These are phyloP conservation scores for western clawed frog (Xenopus tropicalis) DNA, from an alignment of 2,113 vertebrate genomes.

Conservation along the genomic window DNA sequence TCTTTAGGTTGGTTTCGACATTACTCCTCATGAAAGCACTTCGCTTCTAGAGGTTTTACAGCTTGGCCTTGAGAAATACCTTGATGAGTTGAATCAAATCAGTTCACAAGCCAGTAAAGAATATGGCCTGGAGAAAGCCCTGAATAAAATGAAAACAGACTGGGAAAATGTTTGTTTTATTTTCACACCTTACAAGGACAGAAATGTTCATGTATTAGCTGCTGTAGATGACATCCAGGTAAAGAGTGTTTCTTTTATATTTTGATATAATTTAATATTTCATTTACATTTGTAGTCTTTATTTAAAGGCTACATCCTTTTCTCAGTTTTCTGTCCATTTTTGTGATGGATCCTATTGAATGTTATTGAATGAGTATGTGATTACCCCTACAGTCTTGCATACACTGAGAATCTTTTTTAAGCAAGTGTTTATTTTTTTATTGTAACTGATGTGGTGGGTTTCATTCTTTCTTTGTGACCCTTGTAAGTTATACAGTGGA, in stretches of 20 bases:
- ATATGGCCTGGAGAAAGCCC: conserved; percentile 48
- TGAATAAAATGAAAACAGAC: conserved; percentile 47
- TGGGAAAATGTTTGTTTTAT: conserved; percentile 42
- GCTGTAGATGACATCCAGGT: conserved; percentile 46
- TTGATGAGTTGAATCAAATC: conserved; percentile 49
- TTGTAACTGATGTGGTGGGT: no score
- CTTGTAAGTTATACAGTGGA: no score
- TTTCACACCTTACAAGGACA: conserved; percentile 42
- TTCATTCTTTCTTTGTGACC: no score
- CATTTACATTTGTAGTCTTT: no score
- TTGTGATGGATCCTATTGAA: no score
- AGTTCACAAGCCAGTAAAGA: conserved; percentile 47
- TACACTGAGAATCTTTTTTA: no score
- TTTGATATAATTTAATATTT: background rate
- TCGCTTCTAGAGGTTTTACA: conserved; percentile 55
- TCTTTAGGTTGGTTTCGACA: conserved; percentile 49
- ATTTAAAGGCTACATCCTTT: no score
- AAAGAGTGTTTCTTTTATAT: background rate
- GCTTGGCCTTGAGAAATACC: conserved; percentile 58
- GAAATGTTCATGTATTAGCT: conserved; percentile 26
- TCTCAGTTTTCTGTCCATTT: no score
- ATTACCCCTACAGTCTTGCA: no score
- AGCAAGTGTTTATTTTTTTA: no score
- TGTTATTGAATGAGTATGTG: no score
- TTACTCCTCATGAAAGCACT: conserved; percentile 49